phyloP scores from a whole-genome alignment of 2,113 vertebrate species.

The Sisor rabdophorus region DNA sequence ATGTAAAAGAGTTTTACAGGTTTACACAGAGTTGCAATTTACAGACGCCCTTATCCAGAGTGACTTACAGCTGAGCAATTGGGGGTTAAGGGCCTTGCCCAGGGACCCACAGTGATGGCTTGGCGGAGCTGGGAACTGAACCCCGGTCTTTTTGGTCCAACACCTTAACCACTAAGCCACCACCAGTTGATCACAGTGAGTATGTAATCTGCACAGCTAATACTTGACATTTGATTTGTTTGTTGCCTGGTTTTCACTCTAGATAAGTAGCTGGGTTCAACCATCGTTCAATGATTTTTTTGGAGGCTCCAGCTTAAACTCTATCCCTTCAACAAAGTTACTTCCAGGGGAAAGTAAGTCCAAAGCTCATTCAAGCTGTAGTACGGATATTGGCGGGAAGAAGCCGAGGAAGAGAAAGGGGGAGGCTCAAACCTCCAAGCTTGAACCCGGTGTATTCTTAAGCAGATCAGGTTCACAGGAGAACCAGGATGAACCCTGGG shows the following conservation, averaged over 20 bases:
- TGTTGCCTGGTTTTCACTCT: background rate
- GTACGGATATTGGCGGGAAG: constrained; percentile 46
- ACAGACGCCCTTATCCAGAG: too few species aligned
- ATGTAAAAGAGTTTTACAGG: too few species aligned
- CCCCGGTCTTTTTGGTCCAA: too few species aligned
- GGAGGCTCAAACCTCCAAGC: constrained; percentile 41
- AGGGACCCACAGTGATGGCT: too few species aligned
- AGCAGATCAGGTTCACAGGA: constrained; percentile 39
- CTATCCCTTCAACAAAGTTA: constrained; percentile 32
- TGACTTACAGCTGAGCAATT: too few species aligned
- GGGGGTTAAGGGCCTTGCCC: too few species aligned
- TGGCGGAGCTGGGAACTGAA: too few species aligned
- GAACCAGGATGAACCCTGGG: constrained; percentile 77
- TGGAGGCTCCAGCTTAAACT: constrained; percentile 47
- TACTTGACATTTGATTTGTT: background rate
- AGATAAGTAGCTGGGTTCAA: constrained; percentile 74
- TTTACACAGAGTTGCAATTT: too few species aligned
- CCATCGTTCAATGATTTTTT: constrained; percentile 74
- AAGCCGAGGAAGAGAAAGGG: constrained; percentile 67
- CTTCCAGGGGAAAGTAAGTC: constrained; percentile 52
- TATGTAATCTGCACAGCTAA: background rate
- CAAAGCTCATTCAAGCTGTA: constrained; percentile 37
- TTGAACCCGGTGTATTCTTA: constrained; percentile 14
- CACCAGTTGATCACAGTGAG: too few species aligned
- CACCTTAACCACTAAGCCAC: too few species aligned